Conservation (phyloP, 2,888 invertebrate species). For the Leptinotarsa tumamoca region DNA sequence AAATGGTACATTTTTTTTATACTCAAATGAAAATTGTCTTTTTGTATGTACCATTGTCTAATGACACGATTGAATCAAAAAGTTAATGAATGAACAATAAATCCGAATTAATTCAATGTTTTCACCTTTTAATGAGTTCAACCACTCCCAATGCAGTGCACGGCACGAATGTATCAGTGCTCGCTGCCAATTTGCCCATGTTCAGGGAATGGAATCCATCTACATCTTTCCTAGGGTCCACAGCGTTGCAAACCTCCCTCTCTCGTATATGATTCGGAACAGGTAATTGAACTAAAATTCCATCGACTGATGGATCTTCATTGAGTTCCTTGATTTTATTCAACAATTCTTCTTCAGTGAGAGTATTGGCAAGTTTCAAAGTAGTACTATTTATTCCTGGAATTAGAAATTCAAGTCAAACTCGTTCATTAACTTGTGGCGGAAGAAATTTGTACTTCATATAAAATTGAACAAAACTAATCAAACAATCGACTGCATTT, state of each 20-base stretch:
- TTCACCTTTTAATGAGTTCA: conserved; percentile 75
- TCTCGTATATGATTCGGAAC: conserved; percentile 83
- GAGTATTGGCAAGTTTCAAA: conserved; percentile 70
- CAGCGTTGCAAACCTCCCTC: conserved; percentile 82
- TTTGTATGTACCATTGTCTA: too few relatives aligned
- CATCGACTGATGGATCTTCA: conserved; percentile 78
- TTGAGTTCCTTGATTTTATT: conserved; percentile 76
- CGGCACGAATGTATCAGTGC: conserved; percentile 81
- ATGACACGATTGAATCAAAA: too few relatives aligned
- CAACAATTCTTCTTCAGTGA: conserved; percentile 78
- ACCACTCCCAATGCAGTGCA: conserved; percentile 84
- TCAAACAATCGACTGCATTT: too few relatives aligned
- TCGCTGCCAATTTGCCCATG: conserved; percentile 81
- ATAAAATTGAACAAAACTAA: too few relatives aligned
- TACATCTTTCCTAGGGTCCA: conserved; percentile 86
- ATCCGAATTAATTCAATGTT: background rate
- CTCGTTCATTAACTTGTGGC: too few relatives aligned
- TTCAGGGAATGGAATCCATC: conserved; percentile 91
- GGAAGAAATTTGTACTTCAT: background rate
- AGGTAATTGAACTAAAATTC: conserved; percentile 87
- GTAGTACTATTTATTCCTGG: conserved; percentile 77
- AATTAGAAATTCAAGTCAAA: conserved; percentile 1
- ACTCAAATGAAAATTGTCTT: background rate
- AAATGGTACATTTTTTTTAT: background rate
- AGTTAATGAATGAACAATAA: too few relatives aligned